Evolutionary conservation across 2,797 vertebrate genomes (phyloP).

Genomic region (Gephyroberyx darwinii): DNA sequence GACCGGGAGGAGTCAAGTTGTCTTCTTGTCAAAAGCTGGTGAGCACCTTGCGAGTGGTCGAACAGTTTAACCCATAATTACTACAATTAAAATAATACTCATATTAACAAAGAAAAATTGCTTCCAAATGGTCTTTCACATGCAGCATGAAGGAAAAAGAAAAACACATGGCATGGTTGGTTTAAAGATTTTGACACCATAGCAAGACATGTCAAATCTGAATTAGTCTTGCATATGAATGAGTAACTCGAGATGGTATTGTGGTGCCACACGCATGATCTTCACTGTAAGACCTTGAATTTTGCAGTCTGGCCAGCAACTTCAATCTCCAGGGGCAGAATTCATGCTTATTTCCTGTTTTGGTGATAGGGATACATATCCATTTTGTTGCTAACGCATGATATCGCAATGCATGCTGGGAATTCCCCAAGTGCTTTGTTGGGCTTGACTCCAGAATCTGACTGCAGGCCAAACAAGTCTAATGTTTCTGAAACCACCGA

Average conservation of each 20-base stretch:
- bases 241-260: slow-evolving; percentile 50
- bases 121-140: slow-evolving; percentile 82
- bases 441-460: slow-evolving; percentile 52
- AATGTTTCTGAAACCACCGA: slow-evolving; percentile 35
- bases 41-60: slow-evolving; percentile 77
- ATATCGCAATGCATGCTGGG: slow-evolving; percentile 61
- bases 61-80: slow-evolving; percentile 86
- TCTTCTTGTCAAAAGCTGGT: slow-evolving; percentile 69
- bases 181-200: slow-evolving; percentile 64
- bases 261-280: slow-evolving; percentile 40
- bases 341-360: slow-evolving; percentile 48
- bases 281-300: slow-evolving; percentile 16
- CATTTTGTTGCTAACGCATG: slow-evolving; percentile 39
- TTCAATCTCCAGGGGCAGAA: slow-evolving; percentile 23
- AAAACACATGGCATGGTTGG: slow-evolving; percentile 70
- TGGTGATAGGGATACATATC: slow-evolving; percentile 33
- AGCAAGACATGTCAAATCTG: slow-evolving; percentile 64
- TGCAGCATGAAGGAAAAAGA: slow-evolving; percentile 73
- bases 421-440: slow-evolving; percentile 60
- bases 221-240: slow-evolving; percentile 62
- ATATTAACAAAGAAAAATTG: slow-evolving; percentile 86
- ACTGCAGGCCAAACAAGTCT: slow-evolving; percentile 51
- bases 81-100: slow-evolving; percentile 85
- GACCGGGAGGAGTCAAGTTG: slow-evolving; percentile 63
- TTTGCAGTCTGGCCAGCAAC: slow-evolving; percentile 29